Evolutionary conservation across 2,113 vertebrate species (phyloP).

Genomic region (Cyanoramphus novaezelandiae): DNA sequence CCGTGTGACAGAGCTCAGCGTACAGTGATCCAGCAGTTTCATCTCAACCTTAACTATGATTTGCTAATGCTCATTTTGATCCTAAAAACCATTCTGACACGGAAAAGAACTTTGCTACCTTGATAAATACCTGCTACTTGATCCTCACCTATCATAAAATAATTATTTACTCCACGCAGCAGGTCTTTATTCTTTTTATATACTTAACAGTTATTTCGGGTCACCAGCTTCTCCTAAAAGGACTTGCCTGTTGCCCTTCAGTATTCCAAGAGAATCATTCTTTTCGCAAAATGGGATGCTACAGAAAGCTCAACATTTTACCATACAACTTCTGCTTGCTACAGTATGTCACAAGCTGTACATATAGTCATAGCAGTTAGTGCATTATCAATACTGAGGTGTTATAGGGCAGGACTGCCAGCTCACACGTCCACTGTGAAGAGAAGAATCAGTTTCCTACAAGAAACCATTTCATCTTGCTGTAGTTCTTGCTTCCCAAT

Average conservation of each 20-base stretch:
- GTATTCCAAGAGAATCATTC: not conserved
- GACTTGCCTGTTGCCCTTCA: not conserved
- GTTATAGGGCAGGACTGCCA: not conserved
- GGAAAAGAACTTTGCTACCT: not conserved
- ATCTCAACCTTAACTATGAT: not conserved
- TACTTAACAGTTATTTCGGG: not conserved
- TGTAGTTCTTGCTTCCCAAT: not conserved
- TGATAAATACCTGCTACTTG: not conserved
- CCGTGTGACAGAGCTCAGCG: not conserved
- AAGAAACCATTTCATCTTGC: not conserved
- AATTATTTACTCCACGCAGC: not conserved
- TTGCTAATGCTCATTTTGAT: not conserved
- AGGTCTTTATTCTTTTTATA: not conserved
- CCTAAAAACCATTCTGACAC: not conserved
- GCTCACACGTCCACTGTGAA: not conserved
- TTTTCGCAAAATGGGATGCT: not conserved
- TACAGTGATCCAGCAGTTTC: not conserved
- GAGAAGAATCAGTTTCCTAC: not conserved
- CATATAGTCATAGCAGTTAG: not conserved
- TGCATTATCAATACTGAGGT: not conserved
- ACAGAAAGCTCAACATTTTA: not conserved
- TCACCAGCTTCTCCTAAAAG: not conserved
- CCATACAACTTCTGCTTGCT: not conserved
- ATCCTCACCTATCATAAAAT: not conserved
- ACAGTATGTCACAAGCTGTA: not conserved